Percentiles rank a stretch among this genome's conserved stretches.
Evolutionary conservation across 2,797 vertebrate species (phyloP).

Genomic region (Sandelia bainsii): DNA sequence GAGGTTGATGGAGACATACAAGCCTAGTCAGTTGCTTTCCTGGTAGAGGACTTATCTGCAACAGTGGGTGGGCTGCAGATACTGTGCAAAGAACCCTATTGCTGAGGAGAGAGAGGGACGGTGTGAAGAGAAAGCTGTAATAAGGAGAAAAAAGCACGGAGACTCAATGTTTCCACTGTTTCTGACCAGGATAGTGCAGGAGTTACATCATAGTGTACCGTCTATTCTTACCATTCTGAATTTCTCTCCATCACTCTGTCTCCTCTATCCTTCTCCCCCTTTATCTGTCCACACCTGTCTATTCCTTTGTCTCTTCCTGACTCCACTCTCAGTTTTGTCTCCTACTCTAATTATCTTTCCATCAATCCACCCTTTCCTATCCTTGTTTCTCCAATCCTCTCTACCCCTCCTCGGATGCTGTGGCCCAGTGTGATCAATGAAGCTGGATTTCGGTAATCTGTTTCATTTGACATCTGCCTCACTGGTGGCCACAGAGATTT

Average conservation of each 20-base stretch:
- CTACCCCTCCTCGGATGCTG: constrained; percentile 9
- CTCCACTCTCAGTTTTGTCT: constrained; percentile 26
- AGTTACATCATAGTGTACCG: constrained; percentile 30
- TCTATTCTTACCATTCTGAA: constrained; percentile 15
- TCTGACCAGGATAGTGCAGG: constrained; percentile 1
- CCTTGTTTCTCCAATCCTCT: constrained; percentile 31
- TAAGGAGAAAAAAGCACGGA: constrained; percentile 28
- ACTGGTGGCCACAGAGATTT: constrained; percentile 62
- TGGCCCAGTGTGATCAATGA: constrained; percentile 70
- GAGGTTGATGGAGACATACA: constrained; percentile 29
- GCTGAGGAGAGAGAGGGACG: constrained; percentile 6
- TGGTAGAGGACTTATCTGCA: constrained; percentile 29
- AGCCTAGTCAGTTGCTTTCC: constrained; percentile 33
- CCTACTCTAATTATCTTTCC: constrained; percentile 40
- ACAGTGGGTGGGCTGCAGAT: constrained; percentile 44
- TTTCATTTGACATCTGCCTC: constrained; percentile 76
- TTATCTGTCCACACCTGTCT: constrained; percentile 13
- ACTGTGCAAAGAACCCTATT: constrained; percentile 34
- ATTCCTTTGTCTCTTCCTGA: constrained; percentile 22
- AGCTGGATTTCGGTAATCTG: constrained; percentile 74
- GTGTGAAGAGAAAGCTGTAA: constrained; percentile 28
- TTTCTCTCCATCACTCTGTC: constrained; percentile 28
- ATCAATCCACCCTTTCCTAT: constrained; percentile 23
- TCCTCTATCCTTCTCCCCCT: not conserved
- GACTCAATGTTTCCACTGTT: constrained; percentile 27